phyloP scores from a whole-genome alignment of 1,140 invertebrate genomes.

The Leptoteleia sp. region DNA sequence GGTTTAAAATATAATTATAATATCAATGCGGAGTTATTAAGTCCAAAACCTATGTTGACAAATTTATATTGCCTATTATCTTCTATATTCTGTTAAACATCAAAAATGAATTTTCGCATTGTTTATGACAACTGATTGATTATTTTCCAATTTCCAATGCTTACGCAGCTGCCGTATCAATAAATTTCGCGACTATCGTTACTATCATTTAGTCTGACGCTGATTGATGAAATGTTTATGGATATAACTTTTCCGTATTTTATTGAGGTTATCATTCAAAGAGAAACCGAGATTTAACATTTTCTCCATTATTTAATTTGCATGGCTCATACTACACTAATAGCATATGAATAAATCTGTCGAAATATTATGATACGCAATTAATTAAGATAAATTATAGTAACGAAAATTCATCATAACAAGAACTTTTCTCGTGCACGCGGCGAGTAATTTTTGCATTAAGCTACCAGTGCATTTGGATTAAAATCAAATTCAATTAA shows the following conservation, averaged over 20 bases:
- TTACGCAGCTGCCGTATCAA: conserved; percentile 59
- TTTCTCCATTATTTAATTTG: conserved; percentile 37
- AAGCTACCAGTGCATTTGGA: too few species aligned
- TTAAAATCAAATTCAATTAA: too few species aligned
- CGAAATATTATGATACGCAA: conserved; percentile 10
- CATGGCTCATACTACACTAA: conserved; percentile 17
- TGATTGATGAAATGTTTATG: conserved; percentile 66
- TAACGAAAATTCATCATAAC: too few species aligned
- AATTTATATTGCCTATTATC: conserved; percentile 20
- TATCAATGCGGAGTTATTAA: not conserved
- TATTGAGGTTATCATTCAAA: conserved; percentile 39
- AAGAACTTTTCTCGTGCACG: too few species aligned
- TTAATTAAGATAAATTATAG: not conserved
- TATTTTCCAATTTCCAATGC: conserved; percentile 66
- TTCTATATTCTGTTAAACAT: not conserved
- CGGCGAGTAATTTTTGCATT: too few species aligned
- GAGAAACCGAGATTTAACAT: conserved; percentile 8
- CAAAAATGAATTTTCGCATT: conserved; percentile 13
- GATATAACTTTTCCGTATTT: conserved; percentile 40
- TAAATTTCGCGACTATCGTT: conserved; percentile 64
- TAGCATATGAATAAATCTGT: not conserved
- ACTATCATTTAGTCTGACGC: conserved; percentile 53
- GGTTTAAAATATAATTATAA: too few species aligned
- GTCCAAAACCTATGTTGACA: conserved; percentile 6
- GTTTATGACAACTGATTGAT: conserved; percentile 66